Evolutionary conservation across 1,140 invertebrate species (phyloP).

Genomic region (Aphelinus atriplicis): DNA sequence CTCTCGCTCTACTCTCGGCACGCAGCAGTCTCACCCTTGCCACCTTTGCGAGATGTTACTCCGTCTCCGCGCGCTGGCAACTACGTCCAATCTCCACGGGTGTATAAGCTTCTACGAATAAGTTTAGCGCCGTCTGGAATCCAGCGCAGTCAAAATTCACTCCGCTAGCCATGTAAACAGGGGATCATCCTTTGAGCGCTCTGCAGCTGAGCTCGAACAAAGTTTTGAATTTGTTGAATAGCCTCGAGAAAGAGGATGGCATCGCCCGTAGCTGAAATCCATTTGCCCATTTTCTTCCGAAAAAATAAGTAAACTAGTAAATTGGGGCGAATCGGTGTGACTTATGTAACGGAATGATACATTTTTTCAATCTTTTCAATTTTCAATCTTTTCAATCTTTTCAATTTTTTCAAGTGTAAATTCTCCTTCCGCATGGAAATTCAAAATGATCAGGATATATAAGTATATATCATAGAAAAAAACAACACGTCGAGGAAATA

Average conservation of each 20-base stretch:
- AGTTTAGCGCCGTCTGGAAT: background rate
- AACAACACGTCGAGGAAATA: too few species aligned
- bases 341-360: too few species aligned
- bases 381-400: too few species aligned
- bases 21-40: background rate
- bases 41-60: slow-evolving; percentile 18
- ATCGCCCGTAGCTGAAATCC: too few species aligned
- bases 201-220: background rate
- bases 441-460: too few species aligned
- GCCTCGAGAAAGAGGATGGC: too few species aligned
- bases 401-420: too few species aligned
- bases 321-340: background rate
- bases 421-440: too few species aligned
- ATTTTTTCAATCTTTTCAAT: too few species aligned
- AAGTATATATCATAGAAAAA: too few species aligned
- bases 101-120: slow-evolving; percentile 6
- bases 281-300: background rate
- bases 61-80: background rate
- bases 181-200: background rate
- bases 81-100: background rate
- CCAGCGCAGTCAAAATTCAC: background rate
- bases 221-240: background rate
- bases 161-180: background rate
- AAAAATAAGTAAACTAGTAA: background rate
- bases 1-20: background rate